phyloP scores from a whole-genome alignment of 1,140 invertebrate genomes.

The Adelges cooleyi region DNA sequence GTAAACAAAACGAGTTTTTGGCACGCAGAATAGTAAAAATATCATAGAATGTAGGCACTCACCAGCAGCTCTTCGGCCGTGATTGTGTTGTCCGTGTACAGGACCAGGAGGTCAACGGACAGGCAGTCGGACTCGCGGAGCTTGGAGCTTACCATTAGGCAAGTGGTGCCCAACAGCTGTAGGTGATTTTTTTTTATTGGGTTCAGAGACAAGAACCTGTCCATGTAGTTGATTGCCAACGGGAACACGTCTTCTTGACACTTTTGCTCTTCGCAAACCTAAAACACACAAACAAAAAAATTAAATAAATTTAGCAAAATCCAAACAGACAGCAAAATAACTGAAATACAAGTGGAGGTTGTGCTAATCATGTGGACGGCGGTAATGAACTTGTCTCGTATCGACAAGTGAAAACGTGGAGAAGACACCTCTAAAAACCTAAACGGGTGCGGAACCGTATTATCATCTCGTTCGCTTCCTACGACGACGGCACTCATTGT shows the following conservation, averaged over 20 bases:
- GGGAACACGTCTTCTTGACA: conserved; percentile 86
- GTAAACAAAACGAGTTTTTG: not conserved
- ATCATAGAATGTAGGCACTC: conserved; percentile 40
- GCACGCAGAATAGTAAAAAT: too few species aligned
- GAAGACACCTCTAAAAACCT: too few species aligned
- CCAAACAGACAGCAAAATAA: too few species aligned
- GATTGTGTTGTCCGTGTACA: conserved; percentile 87
- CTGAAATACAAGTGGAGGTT: too few species aligned
- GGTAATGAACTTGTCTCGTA: too few species aligned
- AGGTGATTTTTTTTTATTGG: conserved; percentile 69
- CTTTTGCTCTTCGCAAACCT: conserved; percentile 85
- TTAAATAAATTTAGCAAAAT: too few species aligned
- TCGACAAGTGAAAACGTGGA: too few species aligned
- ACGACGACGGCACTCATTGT: too few species aligned
- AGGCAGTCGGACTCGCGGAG: conserved; percentile 64
- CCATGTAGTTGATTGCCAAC: conserved; percentile 81
- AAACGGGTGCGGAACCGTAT: too few species aligned
- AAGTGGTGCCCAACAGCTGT: conserved; percentile 78
- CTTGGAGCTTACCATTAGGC: conserved; percentile 83
- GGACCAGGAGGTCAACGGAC: conserved; percentile 65
- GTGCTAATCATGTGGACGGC: too few species aligned
- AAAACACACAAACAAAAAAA: conserved; percentile 39
- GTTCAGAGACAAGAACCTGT: conserved; percentile 74
- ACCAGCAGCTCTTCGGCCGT: conserved; percentile 71
- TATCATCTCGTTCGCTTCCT: too few species aligned